Evolutionary conservation across 2,113 vertebrate genomes (phyloP), one percentile per base, ranked within the genome.

Genomic region (Pholis gunnellus): DNA sequence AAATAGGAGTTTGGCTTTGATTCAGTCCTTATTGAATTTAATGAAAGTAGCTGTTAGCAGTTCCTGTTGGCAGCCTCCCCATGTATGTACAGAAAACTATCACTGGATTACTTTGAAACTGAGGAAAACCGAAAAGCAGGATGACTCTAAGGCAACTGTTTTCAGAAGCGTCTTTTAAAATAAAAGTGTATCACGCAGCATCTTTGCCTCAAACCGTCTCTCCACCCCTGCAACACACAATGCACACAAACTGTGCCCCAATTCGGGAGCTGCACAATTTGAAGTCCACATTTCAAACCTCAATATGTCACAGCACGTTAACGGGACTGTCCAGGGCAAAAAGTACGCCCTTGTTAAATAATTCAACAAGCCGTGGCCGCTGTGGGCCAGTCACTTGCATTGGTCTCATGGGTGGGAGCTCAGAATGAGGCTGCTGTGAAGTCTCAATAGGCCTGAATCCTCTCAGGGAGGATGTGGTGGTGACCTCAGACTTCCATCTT

Each of bases 401-500:
- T 44, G 22, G 36, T 65, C 54, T 76, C 38, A 29, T 38, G 29
- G 52, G 44, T 52, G 56, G 40, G 57, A 66, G 25, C 54, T 60
- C 69, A 65, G 63, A 60, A 54, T 74, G 77, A 81, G 22, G 25
- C 38, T 38, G 1, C 46, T 52, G 29, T 63, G 46, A 57, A 27
- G 40, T 50, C 78, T 50, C 77, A 73, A 52, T 4, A 56, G 76
- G 44, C 48, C 48, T 73, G 25, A 64, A 34, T 68, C 44, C 72
- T 69, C 38, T 27, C 29, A 67, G 66, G 64, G 46, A 38, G 69
- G 78, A 78, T 29, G n/a, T 34, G 1, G 20, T 11, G 6, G 52
- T 4, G 4, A 11, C 44, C 34, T 34, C 34, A 34, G 34, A 34
- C 34, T 9, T 17, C 36, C 29, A 48, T 48, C 22, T 27, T 25